These are phyloP conservation scores for Corythoichthys haematopterus DNA, from an alignment of 2,113 vertebrate genomes.

Conservation along the genomic window DNA sequence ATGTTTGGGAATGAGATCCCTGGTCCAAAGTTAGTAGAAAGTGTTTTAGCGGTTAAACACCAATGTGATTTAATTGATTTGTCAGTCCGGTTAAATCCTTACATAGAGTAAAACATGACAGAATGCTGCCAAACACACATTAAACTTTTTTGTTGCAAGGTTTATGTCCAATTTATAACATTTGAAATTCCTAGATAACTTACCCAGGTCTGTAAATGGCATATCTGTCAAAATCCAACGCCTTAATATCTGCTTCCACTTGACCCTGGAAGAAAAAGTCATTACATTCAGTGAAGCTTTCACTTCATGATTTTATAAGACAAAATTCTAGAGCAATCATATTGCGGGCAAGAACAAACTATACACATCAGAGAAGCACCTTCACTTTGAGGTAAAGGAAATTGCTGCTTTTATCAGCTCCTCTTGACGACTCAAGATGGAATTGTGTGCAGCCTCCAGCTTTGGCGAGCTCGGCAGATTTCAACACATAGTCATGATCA, in stretches of 20 bases:
- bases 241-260: conserved; percentile 75
- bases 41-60: neutral
- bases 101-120: neutral
- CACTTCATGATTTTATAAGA: neutral
- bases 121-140: neutral
- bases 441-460: conserved; percentile 87
- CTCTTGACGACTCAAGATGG: conserved; percentile 80
- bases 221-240: conserved; percentile 74
- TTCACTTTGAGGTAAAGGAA: conserved; percentile 88
- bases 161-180: neutral
- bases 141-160: neutral
- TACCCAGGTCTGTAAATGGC: conserved; percentile 85
- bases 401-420: conserved; percentile 78
- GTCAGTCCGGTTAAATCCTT: neutral
- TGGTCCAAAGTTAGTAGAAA: neutral
- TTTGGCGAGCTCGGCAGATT: conserved; percentile 84
- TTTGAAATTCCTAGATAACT: conserved; percentile 38
- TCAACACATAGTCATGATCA: conserved; percentile 86
- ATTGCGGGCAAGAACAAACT: neutral
- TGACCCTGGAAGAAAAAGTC: conserved; percentile 76
- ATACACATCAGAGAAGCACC: conserved; percentile 58
- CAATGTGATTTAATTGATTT: neutral
- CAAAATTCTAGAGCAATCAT: neutral
- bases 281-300: neutral
- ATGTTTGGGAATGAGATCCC: neutral